Conservation (phyloP, 2,797 vertebrate genomes). For the Amniataba percoides region DNA sequence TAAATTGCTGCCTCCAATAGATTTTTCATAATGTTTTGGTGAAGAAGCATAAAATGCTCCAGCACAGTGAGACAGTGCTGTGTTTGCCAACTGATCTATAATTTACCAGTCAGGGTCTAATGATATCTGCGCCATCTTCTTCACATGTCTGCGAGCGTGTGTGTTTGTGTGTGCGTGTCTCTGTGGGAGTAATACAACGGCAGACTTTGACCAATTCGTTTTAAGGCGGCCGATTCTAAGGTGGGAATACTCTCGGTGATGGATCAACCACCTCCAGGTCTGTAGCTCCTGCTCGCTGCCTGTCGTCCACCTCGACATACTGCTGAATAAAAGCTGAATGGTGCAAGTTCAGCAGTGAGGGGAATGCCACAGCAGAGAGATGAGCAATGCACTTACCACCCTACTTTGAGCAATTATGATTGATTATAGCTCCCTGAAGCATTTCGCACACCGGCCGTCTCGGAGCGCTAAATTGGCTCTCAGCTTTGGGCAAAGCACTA, state of each 20-base stretch:
- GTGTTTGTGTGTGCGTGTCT: slow-evolving; percentile 10
- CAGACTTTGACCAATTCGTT: neutral
- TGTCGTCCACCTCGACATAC: slow-evolving; percentile 15
- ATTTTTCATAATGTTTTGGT: slow-evolving; percentile 39
- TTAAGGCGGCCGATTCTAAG: slow-evolving; percentile 30
- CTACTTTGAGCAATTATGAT: slow-evolving; percentile 71
- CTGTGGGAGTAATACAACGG: slow-evolving; percentile 6
- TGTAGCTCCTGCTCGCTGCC: neutral
- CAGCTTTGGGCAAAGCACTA: slow-evolving; percentile 37
- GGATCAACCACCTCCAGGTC: slow-evolving; percentile 17
- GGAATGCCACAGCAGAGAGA: slow-evolving; percentile 38
- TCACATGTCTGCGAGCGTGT: slow-evolving; percentile 1
- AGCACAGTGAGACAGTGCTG: neutral
- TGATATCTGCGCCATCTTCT: slow-evolving; percentile 33
- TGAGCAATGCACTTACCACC: slow-evolving; percentile 57
- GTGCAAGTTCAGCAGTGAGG: slow-evolving; percentile 46
- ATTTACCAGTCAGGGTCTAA: slow-evolving; percentile 53
- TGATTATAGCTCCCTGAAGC: slow-evolving; percentile 64
- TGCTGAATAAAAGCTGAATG: slow-evolving; percentile 44
- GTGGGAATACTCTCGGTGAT: slow-evolving; percentile 20
- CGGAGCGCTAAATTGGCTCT: slow-evolving; percentile 47
- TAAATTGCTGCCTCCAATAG: slow-evolving; percentile 23
- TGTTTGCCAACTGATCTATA: slow-evolving; percentile 49
- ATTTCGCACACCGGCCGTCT: slow-evolving; percentile 27
- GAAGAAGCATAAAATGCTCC: slow-evolving; percentile 23